Base-by-base conservation (phyloP, 2,797 vertebrate genomes). In the Enteromius unitaeniatus region DNA sequence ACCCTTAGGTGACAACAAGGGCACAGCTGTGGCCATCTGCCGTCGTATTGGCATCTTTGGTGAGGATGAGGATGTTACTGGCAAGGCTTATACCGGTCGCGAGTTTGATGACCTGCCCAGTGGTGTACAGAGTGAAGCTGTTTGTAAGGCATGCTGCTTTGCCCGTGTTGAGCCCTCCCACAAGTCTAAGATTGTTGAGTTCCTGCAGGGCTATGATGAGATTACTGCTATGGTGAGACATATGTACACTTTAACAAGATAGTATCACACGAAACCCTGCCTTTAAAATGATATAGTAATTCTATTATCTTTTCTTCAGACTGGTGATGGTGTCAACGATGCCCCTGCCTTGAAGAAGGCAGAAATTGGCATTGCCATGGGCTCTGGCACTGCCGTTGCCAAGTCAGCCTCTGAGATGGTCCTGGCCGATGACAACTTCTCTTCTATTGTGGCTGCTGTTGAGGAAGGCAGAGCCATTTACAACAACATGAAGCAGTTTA, bases 401-500 rank as follows among this genome's bases (percentile, higher is more conserved):
- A 98, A 98, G 94, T 96, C 96, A 69, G 97, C 97, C 91, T 97
- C 97, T 15, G 97, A 98, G 94, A 98, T 98, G 97, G 97, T 98
- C 90, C 93, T 98, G 89, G 97, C 97, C 17, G 97, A 98, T 14
- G 97, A 98, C 93, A 98, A 98, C 95, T 98, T 98, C 93, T 96
- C 97, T 90, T 97, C 97, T 90, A 98, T 98, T 72, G 97, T 98
- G 93, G 67, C 97, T 11, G 97, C 97, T 3, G 97, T 98, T 92
- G 97, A 98, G 94, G 97, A 98, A 90, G 97, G 97, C 85, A 94
- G 97, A n/a, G 97, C 97, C 72, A 98, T 98, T 88, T 98, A 98
- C 95, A 98, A 98, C 95, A 98, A 98, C 95, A 98, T 98, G 97
- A 98, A 98, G 93, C 97, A 98, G 93, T 98, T 98, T 91, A 98